These are phyloP conservation scores for Chiloscyllium punctatum DNA, from an alignment of 2,797 vertebrate genomes.

Conservation along the genomic window DNA sequence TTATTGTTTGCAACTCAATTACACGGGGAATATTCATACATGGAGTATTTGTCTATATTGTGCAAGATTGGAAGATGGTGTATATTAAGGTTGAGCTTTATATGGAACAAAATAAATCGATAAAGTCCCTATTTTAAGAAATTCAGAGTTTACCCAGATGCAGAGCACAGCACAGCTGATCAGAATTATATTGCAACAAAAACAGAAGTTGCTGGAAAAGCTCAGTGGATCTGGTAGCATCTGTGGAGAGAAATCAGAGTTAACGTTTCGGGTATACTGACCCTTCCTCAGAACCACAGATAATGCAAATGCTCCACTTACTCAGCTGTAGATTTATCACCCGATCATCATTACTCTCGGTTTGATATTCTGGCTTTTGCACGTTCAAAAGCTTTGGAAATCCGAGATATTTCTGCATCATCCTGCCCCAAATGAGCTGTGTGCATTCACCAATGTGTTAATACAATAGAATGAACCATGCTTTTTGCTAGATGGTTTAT, in stretches of 20 bases:
- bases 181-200: neutral
- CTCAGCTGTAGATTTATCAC: neutral
- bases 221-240: too few relatives aligned
- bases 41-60: neutral
- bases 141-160: neutral
- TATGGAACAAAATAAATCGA: too few relatives aligned
- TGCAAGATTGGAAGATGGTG: neutral
- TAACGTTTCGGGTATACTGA: too few relatives aligned
- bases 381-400: neutral
- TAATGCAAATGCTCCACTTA: neutral
- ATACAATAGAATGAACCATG: neutral
- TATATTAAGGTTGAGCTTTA: neutral
- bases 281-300: too few relatives aligned
- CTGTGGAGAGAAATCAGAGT: too few relatives aligned
- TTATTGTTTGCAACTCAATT: neutral
- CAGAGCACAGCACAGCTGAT: neutral
- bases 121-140: neutral
- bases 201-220: too few relatives aligned
- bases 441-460: neutral
- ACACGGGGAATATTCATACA: neutral
- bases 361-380: neutral
- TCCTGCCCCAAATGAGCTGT: neutral
- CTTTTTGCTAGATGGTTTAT: conserved; percentile 16
- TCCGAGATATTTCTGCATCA: neutral
- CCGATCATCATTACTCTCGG: neutral